Base-by-base conservation (phyloP, 1,140 invertebrate genomes). In the Atopsyche davidsoni region DNA sequence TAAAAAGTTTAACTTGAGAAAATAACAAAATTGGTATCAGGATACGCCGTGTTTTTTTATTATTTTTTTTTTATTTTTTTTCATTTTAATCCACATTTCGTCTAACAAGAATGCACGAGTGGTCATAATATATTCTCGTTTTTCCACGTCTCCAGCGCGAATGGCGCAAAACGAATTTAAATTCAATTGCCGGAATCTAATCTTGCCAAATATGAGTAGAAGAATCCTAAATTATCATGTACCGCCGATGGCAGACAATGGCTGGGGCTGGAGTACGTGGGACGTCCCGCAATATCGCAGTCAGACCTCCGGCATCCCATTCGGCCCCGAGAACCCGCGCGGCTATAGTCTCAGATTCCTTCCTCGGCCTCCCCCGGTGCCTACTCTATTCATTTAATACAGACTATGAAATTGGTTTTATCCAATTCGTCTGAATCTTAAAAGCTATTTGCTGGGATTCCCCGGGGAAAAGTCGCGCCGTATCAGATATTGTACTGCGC, bases 401-500 rank as follows among this genome's bases (percentile, higher is more conserved):
- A 53, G 51, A 53, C 55, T 53, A 53, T 57, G 51, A 57, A 57
- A 57, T 57, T 53, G 55, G 55, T 53, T 57, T 57, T 57, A 57
- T 57, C 55, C 55, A 57, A 57, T 57, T 57, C 55, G 55, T 57
- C 55, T 57, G 55, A 53, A 57, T 57, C 55, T 57, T 57, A 57
- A 55, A 55, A 58, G 51, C 56, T 51, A 58, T 58, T 58, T 58
- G 51, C 56, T 34, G 31, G 45, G 13, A 41, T 32, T 58, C 56
- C 42, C 56, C 16, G 2, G 56, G 47, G 56, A 57, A 19, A 28
- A 47, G 46, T 44, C 51, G 46, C 46, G 46, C 42, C 51, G 55
- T 41, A 50, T 53, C 51, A 36, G 45, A 51, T 55, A 55, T 55
- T 55, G 53, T 55, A 34, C 49, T 46, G 47, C 53, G 53, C 43